Conservation (phyloP, 2,888 invertebrate genomes). For the Gymnosoma rotundatum region DNA sequence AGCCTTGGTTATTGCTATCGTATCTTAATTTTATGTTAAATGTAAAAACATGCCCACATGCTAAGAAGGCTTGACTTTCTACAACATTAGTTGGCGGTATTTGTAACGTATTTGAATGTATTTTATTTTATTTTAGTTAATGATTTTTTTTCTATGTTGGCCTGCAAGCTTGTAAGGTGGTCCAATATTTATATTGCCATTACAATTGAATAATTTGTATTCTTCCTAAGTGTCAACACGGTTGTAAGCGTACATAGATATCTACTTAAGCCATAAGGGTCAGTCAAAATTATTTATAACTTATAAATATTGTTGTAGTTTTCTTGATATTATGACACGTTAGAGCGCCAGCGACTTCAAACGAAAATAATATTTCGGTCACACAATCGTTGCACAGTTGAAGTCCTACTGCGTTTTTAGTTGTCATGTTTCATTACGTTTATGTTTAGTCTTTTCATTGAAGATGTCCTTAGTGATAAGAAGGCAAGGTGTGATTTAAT, state of each 20-base stretch:
- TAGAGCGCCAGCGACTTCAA: constrained; percentile 16
- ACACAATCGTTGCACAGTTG: constrained; percentile 35
- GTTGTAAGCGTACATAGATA: constrained; percentile 1
- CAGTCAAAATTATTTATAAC: constrained; percentile 17
- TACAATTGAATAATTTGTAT: background rate
- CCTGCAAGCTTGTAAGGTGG: constrained; percentile 53
- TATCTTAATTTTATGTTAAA: constrained; percentile 39
- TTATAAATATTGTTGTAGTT: constrained; percentile 28
- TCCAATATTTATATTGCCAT: constrained; percentile 64
- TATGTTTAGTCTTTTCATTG: background rate
- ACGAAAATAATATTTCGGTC: constrained; percentile 41
- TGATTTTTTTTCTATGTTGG: constrained; percentile 12
- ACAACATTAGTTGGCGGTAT: constrained; percentile 50
- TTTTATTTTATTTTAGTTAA: constrained; percentile 27
- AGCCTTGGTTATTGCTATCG: constrained; percentile 28
- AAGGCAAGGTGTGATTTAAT: constrained; percentile 56
- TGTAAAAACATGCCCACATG: constrained; percentile 56
- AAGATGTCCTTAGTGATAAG: constrained; percentile 56
- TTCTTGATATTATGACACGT: constrained; percentile 65
- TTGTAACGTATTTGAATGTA: too few species aligned
- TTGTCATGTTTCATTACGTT: constrained; percentile 29
- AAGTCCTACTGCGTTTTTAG: constrained; percentile 23
- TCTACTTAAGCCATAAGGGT: constrained; percentile 24
- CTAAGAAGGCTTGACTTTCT: constrained; percentile 53
- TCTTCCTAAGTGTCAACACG: constrained; percentile 50